Evolutionary conservation across 2,888 invertebrate genomes (phyloP).

Genomic region (Emmelina monodactyla): DNA sequence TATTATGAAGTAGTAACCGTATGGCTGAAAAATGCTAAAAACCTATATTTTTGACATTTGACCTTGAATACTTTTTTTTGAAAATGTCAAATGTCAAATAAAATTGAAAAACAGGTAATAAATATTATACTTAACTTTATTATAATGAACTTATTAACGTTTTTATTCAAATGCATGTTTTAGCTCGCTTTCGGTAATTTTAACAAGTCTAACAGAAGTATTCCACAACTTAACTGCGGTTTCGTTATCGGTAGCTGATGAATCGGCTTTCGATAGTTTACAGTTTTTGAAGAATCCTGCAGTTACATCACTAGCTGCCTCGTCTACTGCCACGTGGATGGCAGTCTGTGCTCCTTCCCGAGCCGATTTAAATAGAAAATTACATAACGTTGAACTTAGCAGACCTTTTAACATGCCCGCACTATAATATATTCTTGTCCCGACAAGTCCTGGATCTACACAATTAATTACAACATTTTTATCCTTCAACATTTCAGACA

Average conservation of each 20-base stretch:
- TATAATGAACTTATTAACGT: not conserved
- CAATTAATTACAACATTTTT: conserved; percentile 77
- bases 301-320: conserved; percentile 69
- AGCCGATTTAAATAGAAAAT: conserved; percentile 72
- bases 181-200: conserved; percentile 70
- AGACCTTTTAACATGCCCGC: conserved; percentile 38
- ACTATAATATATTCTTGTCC: conserved; percentile 72
- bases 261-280: conserved; percentile 63
- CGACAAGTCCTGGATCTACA: conserved; percentile 82
- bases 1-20: too few relatives aligned
- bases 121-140: not conserved
- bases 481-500: conserved; percentile 68
- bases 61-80: too few relatives aligned
- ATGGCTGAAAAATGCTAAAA: too few relatives aligned
- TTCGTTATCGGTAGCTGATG: conserved; percentile 69
- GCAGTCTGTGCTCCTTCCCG: conserved; percentile 85
- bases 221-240: conserved; percentile 82
- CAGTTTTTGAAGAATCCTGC: conserved; percentile 85
- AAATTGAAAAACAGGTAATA: too few relatives aligned
- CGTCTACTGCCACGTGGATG: conserved; percentile 76
- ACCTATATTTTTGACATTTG: too few relatives aligned
- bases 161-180: conserved; percentile 50
- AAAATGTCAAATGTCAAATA: too few relatives aligned
- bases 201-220: conserved; percentile 72
- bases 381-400: conserved; percentile 58